Evolutionary conservation across 1,140 invertebrate species (phyloP).

Genomic region (Zaprionus inermis): DNA sequence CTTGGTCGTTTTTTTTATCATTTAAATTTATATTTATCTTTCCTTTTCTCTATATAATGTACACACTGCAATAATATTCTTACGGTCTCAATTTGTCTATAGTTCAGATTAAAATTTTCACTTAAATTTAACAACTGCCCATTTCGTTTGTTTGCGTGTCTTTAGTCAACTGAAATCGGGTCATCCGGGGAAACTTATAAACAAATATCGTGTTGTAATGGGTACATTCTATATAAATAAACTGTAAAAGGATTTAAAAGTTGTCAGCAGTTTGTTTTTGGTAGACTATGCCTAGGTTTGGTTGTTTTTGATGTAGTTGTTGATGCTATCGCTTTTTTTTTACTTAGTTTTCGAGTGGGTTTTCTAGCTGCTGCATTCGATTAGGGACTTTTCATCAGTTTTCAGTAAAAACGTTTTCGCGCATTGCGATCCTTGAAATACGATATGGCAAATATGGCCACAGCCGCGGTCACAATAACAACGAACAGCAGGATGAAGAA

Average conservation of each 20-base stretch:
- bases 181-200: constrained; percentile 38
- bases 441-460: constrained; percentile 94
- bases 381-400: background rate
- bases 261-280: constrained; percentile 27
- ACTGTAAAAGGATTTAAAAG: constrained; percentile 41
- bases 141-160: background rate
- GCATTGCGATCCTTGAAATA: constrained; percentile 96
- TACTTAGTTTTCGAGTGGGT: background rate
- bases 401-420: constrained; percentile 94
- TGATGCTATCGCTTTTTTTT: constrained; percentile 12
- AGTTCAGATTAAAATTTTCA: constrained; percentile 76
- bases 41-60: constrained; percentile 41
- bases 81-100: constrained; percentile 79
- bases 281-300: constrained; percentile 46
- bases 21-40: constrained; percentile 13
- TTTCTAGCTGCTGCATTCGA: constrained; percentile 23
- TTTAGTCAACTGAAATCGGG: constrained; percentile 13
- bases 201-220: constrained; percentile 30
- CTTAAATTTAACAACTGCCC: constrained; percentile 69
- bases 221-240: constrained; percentile 46
- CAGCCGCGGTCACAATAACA: constrained; percentile 90
- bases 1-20: constrained; percentile 18
- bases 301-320: constrained; percentile 47
- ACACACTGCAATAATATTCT: constrained; percentile 70
- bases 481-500: constrained; percentile 93